These are phyloP conservation scores for Pteronotus mesoamericanus DNA, from an alignment of 2,797 vertebrate genomes.

Conservation along the genomic window DNA sequence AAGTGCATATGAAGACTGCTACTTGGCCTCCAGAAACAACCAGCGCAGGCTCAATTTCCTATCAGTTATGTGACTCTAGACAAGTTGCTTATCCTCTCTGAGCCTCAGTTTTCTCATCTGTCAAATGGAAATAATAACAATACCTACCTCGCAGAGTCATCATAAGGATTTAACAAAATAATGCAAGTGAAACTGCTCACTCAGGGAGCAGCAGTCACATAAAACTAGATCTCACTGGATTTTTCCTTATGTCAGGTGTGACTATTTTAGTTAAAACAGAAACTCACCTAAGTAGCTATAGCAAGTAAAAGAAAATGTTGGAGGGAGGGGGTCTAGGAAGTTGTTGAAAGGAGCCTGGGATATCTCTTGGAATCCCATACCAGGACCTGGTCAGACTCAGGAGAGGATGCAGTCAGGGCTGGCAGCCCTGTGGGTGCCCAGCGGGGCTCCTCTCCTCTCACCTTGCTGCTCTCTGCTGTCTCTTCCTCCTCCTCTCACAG, in stretches of 20 bases:
- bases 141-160: neutral
- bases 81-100: neutral
- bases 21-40: neutral
- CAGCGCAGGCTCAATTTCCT: neutral
- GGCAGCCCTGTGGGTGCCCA: neutral
- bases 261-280: neutral
- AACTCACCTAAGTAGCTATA: neutral
- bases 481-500: neutral
- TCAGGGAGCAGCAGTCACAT: neutral
- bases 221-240: neutral
- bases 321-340: accelerated
- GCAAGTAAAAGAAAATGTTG: neutral
- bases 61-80: neutral
- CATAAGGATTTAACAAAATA: neutral
- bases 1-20: neutral
- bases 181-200: neutral
- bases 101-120: neutral
- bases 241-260: neutral
- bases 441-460: neutral
- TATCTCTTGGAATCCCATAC: neutral
- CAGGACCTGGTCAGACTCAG: neutral
- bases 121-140: neutral
- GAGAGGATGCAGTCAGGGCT: neutral
- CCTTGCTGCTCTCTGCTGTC: neutral
- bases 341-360: neutral